phyloP scores from a whole-genome alignment of 2,113 vertebrate species.

The Callithrix jacchus region DNA sequence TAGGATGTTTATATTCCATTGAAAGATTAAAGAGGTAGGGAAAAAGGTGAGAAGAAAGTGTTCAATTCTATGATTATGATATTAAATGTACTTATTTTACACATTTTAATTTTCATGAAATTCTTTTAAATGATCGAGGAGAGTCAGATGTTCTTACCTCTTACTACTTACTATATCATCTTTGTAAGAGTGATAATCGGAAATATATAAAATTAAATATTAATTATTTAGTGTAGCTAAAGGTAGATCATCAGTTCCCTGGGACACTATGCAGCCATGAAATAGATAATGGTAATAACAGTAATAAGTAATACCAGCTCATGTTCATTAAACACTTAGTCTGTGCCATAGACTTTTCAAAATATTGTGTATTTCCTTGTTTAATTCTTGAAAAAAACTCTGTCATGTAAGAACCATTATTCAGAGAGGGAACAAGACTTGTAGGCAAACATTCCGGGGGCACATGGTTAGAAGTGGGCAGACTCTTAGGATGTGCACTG shows the following conservation, averaged over 20 bases:
- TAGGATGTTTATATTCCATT: background rate
- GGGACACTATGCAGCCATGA: background rate
- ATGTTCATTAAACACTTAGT: background rate
- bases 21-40: too few relatives aligned
- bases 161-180: too few relatives aligned
- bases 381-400: background rate
- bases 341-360: background rate
- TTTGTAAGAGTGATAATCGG: background rate
- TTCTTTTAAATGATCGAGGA: background rate
- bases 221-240: background rate
- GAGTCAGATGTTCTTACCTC: too few relatives aligned
- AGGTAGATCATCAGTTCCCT: background rate
- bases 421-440: background rate
- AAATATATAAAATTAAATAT: background rate
- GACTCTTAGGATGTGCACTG: background rate
- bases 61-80: background rate
- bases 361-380: background rate
- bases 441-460: background rate
- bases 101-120: background rate
- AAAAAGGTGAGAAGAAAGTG: background rate
- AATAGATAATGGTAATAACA: background rate
- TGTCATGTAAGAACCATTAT: background rate
- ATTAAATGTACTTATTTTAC: background rate
- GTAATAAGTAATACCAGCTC: background rate
- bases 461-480: background rate